A percentile compares a stretch with the other conserved stretches of the same genome.
Evolutionary conservation across 1,140 invertebrate species (phyloP).

Genomic region (Lasioglossum baleicum): DNA sequence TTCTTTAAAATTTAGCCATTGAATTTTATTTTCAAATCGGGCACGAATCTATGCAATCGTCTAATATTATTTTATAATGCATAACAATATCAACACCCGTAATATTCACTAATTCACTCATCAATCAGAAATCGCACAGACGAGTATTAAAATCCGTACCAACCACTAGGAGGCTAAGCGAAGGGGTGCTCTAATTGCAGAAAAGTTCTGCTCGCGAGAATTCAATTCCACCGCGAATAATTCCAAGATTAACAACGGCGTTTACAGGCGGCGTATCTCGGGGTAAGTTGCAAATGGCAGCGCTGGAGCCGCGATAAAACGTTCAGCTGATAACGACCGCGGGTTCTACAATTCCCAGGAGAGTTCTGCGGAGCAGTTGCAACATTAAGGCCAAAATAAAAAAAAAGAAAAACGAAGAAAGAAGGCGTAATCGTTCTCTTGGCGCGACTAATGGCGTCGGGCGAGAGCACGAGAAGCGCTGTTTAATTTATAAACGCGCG

Average conservation of each 20-base stretch:
- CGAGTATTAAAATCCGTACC: no score
- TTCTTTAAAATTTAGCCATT: no score
- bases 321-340: neutral
- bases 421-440: slow-evolving; percentile 8
- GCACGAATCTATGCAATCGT: no score
- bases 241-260: neutral
- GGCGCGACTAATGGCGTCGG: slow-evolving; percentile 13
- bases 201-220: no score
- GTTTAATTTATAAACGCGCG: slow-evolving; percentile 13
- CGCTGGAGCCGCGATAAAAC: neutral
- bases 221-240: neutral
- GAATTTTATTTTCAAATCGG: no score
- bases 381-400: neutral
- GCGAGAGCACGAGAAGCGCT: neutral
- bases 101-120: no score
- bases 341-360: neutral
- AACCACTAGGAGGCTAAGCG: no score
- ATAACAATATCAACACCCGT: no score
- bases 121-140: no score
- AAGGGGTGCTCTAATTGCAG: no score
- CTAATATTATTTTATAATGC: no score
- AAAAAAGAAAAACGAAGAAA: neutral
- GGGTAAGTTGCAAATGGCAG: neutral
- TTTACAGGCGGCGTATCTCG: neutral
- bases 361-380: neutral